Evolutionary conservation across 2,888 invertebrate species (phyloP), one percentile per base, ranked within the genome.

Genomic region (Ceramica pisi): DNA sequence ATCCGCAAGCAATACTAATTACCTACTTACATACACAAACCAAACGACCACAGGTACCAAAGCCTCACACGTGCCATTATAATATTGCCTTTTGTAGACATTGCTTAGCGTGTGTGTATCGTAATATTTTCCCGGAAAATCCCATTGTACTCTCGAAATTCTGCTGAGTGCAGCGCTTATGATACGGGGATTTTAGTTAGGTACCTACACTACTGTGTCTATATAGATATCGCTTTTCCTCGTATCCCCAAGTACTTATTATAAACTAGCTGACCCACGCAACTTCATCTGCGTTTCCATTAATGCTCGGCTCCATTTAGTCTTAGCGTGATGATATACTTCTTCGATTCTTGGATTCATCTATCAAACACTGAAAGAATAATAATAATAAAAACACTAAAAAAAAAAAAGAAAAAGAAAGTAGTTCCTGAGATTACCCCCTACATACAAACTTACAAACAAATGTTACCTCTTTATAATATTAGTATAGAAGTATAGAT

Each of bases 1-100:
- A 35, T 14, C 2, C 12, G 8, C n/a, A 26, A 14, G 23, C 19
- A 35, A 8, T n/a, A 31, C 2, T 23, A 44, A 69, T 41, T 26
- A 19, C 26, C 38, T 21, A 16, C 26, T 1, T 38, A 55, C 35
- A 35, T 23, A 68, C n/a, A 44, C 9, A 14, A 38, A 55, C 56
- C 35, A 26, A 41, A 44, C 41, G 6, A 31, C 6, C 31, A 23
- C 14, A 57, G 10, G 0, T 3, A 48, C n/a, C 16, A n/a, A n/a
- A 26, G 7, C 9, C n/a, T 23, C 19, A 35, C 35, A 14, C 16
- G 9, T 44, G 16, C 51, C 50, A 61, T 72, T 72, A 60, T 44
- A 70, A 71, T 73, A 73, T 38, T 73, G 23, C 44, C 21, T 62
- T 26, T 38, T n/a, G 7, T 35, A 38, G 51, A 26, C 59, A 56